These are phyloP conservation scores for Chelonus insularis DNA, from an alignment of 1,140 invertebrate genomes.

Conservation along the genomic window DNA sequence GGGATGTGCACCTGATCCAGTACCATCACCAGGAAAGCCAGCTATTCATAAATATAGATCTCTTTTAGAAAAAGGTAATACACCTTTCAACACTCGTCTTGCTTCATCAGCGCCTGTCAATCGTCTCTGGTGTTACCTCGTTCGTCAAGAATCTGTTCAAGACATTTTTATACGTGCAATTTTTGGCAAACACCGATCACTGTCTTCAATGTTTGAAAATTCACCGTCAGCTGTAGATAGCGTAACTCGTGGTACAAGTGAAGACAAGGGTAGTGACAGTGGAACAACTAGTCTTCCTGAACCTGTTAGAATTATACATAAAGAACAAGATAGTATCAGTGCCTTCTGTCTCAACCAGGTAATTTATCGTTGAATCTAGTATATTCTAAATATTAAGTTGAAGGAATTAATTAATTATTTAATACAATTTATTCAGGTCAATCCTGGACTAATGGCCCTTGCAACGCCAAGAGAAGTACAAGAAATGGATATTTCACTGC, in stretches of 20 bases:
- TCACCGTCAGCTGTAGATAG: conserved; percentile 49
- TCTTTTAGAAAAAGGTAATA: conserved; percentile 90
- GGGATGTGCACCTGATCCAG: conserved; percentile 66
- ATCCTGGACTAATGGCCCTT: conserved; percentile 80
- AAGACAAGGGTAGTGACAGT: conserved; percentile 57
- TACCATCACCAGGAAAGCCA: conserved; percentile 73
- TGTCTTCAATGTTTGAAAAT: conserved; percentile 56
- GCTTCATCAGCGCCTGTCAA: conserved; percentile 80
- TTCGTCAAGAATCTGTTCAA: conserved; percentile 90
- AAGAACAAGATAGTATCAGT: conserved; percentile 97
- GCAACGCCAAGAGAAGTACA: conserved; percentile 96
- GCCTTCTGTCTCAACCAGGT: conserved; percentile 96
- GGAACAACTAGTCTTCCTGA: conserved; percentile 65
- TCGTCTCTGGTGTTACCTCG: conserved; percentile 91
- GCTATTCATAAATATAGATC: conserved; percentile 92
- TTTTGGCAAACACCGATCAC: conserved; percentile 75
- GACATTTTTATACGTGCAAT: conserved; percentile 95
- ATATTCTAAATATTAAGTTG: conserved; percentile 11
- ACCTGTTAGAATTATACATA: conserved; percentile 95
- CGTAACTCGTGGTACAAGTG: conserved; percentile 50
- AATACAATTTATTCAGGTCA: conserved; percentile 68
- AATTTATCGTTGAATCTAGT: conserved; percentile 35
- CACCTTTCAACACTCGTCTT: conserved; percentile 83
- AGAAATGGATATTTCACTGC: conserved; percentile 92
- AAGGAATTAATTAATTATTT: no score